Conservation (phyloP, 2,797 vertebrate species). For the Mycteria americana region DNA sequence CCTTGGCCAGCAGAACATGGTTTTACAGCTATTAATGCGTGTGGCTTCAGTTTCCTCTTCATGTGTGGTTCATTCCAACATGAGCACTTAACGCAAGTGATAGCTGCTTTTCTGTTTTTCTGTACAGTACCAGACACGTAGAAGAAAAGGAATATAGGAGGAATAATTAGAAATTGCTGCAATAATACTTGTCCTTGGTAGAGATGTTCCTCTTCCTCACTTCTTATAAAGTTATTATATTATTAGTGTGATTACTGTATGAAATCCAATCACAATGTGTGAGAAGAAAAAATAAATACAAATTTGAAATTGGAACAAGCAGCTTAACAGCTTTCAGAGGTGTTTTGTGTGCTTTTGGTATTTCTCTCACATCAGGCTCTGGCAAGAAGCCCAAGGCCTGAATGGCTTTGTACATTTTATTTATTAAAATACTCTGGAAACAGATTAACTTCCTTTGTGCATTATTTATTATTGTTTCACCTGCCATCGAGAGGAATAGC, state of each 20-base stretch:
- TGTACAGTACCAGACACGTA: background rate
- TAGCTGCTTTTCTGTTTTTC: background rate
- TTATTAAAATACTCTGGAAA: constrained; percentile 59
- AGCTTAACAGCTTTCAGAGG: background rate
- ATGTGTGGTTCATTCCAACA: background rate
- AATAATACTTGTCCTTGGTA: background rate
- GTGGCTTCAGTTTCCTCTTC: background rate
- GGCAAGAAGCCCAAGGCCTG: constrained; percentile 15
- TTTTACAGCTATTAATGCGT: background rate
- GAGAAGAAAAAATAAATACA: constrained; percentile 12
- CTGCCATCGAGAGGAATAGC: background rate
- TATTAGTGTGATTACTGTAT: constrained; percentile 8
- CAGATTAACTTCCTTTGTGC: constrained; percentile 47
- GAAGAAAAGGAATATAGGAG: background rate
- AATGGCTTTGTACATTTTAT: constrained; percentile 53
- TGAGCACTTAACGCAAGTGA: background rate
- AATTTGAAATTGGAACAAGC: constrained; percentile 24
- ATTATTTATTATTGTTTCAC: constrained; percentile 65
- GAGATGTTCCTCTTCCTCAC: background rate
- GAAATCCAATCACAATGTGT: background rate
- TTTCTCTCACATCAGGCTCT: constrained; percentile 20
- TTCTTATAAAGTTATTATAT: constrained; percentile 5
- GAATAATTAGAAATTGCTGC: background rate
- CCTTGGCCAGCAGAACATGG: background rate
- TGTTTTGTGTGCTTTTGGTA: background rate